A percentile compares a stretch with the other conserved stretches of the same genome.
phyloP scores from a whole-genome alignment of 2,888 invertebrate species.

The Mesorhabditis spiculigera region DNA sequence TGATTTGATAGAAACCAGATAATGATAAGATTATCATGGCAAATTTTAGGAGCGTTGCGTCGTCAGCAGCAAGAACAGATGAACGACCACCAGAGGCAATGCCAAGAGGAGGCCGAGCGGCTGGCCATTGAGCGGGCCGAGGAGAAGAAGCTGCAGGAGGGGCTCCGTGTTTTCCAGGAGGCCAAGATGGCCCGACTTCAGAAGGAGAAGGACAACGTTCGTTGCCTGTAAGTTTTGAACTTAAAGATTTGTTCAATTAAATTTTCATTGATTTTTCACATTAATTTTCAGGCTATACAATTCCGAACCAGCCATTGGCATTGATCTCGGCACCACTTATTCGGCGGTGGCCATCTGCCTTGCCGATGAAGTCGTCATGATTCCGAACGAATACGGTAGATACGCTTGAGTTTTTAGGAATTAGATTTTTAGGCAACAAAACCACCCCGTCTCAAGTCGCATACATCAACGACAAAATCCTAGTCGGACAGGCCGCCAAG shows the following conservation, averaged over 20 bases:
- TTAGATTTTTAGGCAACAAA: neutral
- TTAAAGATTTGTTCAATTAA: neutral
- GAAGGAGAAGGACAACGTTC: too few species aligned
- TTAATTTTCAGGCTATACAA: too few species aligned
- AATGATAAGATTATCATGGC: too few species aligned
- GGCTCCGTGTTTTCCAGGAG: too few species aligned
- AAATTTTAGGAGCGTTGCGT: too few species aligned
- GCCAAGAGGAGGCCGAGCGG: neutral
- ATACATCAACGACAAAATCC: neutral
- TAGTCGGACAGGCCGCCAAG: neutral
- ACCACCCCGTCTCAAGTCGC: slow-evolving; percentile 5
- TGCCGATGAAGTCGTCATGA: neutral
- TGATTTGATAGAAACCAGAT: too few species aligned
- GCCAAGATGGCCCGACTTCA: too few species aligned
- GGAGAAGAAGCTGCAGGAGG: too few species aligned
- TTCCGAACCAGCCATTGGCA: neutral
- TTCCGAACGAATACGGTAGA: neutral
- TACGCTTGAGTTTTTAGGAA: neutral
- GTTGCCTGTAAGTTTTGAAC: too few species aligned
- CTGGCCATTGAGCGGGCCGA: neutral
- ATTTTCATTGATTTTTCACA: neutral
- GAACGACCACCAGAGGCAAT: neutral
- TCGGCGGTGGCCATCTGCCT: neutral
- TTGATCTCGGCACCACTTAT: neutral
- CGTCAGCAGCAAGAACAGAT: too few species aligned